Percentiles rank a stretch among this genome's conserved stretches.
These are phyloP conservation scores for Coptodon rendalli DNA, from an alignment of 2,113 vertebrate genomes.

Conservation along the genomic window DNA sequence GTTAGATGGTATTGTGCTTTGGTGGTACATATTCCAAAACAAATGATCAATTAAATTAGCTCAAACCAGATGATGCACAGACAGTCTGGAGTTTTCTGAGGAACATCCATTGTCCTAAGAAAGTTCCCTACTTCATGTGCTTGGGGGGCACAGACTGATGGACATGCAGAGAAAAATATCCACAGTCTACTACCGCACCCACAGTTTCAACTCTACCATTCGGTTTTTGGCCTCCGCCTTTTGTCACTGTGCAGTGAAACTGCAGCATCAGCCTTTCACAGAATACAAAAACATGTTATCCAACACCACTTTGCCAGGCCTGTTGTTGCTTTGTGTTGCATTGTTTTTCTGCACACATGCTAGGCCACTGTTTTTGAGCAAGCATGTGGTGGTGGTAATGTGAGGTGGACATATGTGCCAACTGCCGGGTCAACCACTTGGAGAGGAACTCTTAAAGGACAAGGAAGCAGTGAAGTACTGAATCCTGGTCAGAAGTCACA, in stretches of 20 bases:
- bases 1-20: neutral
- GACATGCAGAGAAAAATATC: neutral
- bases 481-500: conserved; percentile 8
- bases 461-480: neutral
- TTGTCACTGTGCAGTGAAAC: conserved; percentile 41
- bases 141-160: neutral
- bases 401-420: conserved; percentile 7
- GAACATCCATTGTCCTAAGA: neutral
- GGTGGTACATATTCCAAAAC: neutral
- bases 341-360: conserved; percentile 38
- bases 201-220: neutral
- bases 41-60: neutral
- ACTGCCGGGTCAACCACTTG: conserved; percentile 18
- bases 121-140: neutral
- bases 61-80: neutral
- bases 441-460: neutral
- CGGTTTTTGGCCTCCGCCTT: conserved; percentile 13
- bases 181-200: neutral
- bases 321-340: conserved; percentile 40
- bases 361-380: conserved; percentile 2
- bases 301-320: conserved; percentile 41
- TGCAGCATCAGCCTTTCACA: conserved; percentile 54
- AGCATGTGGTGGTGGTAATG: neutral
- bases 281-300: conserved; percentile 56
- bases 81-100: neutral